Evolutionary conservation across 2,113 vertebrate species (phyloP).

Genomic region (Noctilio leporinus): DNA sequence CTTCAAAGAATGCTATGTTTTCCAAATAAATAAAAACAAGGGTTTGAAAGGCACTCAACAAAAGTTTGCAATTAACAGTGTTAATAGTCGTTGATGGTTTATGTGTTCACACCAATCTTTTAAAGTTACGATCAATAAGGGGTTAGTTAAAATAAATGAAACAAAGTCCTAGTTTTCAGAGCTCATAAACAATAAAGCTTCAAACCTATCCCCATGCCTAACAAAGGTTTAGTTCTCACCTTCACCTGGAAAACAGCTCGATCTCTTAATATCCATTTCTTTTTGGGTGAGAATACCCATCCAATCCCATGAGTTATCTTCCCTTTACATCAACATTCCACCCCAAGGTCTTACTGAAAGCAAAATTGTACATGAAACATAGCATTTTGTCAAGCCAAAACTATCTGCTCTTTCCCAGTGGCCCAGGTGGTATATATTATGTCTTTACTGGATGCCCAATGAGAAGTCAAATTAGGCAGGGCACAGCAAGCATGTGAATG

Average conservation of each 20-base stretch:
- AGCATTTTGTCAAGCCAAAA: slow-evolving; percentile 30
- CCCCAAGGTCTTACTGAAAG: not conserved
- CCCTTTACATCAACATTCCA: not conserved
- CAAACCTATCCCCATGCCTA: not conserved
- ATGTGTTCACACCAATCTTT: slow-evolving; percentile 3
- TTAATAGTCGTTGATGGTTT: slow-evolving; percentile 16
- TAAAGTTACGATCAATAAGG: slow-evolving; percentile 11
- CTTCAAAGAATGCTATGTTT: slow-evolving; percentile 17
- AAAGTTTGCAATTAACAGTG: slow-evolving; percentile 20
- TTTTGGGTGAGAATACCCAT: not conserved
- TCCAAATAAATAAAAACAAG: slow-evolving; percentile 28
- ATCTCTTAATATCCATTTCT: not conserved
- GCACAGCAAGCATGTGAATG: not conserved
- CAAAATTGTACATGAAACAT: not conserved
- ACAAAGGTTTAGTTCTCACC: not conserved
- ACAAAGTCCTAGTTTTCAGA: slow-evolving; percentile 13
- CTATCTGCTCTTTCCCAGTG: not conserved
- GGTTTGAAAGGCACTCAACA: not conserved
- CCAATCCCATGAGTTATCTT: not conserved
- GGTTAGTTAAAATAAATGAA: slow-evolving; percentile 28
- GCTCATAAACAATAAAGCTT: not conserved
- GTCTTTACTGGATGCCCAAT: not conserved
- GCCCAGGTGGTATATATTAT: not conserved
- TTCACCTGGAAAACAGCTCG: slow-evolving; percentile 23
- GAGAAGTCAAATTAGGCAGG: not conserved